A percentile compares a stretch with the other conserved stretches of the same genome.
phyloP scores from a whole-genome alignment of 2,113 vertebrate species.

The Clarias magur region DNA sequence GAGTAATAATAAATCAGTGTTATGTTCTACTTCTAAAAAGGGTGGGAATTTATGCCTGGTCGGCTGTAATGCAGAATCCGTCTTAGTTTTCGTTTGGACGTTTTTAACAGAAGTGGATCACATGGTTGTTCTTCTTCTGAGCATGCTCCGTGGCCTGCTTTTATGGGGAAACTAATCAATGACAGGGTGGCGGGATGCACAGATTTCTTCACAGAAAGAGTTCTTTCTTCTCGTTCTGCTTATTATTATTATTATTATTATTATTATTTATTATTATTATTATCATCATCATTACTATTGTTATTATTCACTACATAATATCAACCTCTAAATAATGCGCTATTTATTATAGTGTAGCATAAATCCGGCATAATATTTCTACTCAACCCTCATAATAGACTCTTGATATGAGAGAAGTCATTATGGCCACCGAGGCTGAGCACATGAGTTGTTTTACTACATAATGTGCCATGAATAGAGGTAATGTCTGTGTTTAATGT shows the following conservation, averaged over 20 bases:
- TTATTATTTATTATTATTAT: background rate
- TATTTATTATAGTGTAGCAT: background rate
- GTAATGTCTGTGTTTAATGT: slow-evolving; percentile 13
- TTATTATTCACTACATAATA: background rate
- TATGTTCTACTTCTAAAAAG: background rate
- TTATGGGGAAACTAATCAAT: background rate
- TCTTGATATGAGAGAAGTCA: background rate
- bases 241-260: background rate
- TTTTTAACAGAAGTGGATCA: background rate
- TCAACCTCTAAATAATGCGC: background rate
- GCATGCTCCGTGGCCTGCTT: background rate
- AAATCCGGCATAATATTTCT: background rate
- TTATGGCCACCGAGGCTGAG: background rate
- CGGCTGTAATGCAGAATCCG: background rate
- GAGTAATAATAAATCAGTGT: slow-evolving; percentile 3
- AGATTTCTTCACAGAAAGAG: background rate
- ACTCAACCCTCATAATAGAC: background rate
- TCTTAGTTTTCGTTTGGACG: background rate
- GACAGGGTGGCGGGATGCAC: background rate
- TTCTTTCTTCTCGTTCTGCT: background rate
- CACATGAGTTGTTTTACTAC: slow-evolving; percentile 1
- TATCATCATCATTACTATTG: background rate
- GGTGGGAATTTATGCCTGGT: background rate
- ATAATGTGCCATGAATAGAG: background rate
- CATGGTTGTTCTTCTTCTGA: background rate